Base-by-base conservation (phyloP, 1,140 invertebrate species). In the Eueides isabella region DNA sequence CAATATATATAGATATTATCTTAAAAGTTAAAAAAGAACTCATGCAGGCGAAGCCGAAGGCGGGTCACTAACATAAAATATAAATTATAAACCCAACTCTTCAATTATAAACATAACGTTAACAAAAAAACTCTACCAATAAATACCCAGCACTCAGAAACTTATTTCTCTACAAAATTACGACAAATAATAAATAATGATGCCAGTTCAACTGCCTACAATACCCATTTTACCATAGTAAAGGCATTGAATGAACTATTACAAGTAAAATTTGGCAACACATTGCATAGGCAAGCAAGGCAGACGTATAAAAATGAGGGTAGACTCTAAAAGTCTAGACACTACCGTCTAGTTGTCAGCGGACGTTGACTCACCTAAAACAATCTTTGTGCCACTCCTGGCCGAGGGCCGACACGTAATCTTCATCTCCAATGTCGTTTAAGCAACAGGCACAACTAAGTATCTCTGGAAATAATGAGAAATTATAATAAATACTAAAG, bases 331-430 rank as follows among this genome's bases (percentile, higher is more conserved):
- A 67, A 48, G 14, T 38, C n/a, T n/a, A n/a, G n/a, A n/a, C n/a
- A n/a, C n/a, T n/a, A n/a, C n/a, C n/a, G n/a, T n/a, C n/a, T n/a
- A n/a, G n/a, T n/a, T n/a, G n/a, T n/a, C n/a, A n/a, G 66, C 16
- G 65, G 16, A 12, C 38, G 29, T 67, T 44, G 38, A 68, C 71
- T 88, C 91, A 97, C 96, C 97, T 95, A 88, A 98, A 98, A 85
- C 97, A 98, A 86, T 98, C 97, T 86, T 96, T 95, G 84, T 98
- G 97, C 97, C 97, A 98, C 87, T 97, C 96, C 85, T 97, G 96
- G 68, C 95, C 95, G 67, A 98, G 93, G 19, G 97, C 97, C 76
- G 96, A 96, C 75, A 97, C 94, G 90, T 95, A 96, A 85, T 97
- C 96, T 79, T 96, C 96, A 76, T 96, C 96, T 38, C 96, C 95